Percentiles rank a stretch among this genome's conserved stretches.
Conservation (phyloP, 1,140 invertebrate species). For the Hydropsyche tenuis region DNA sequence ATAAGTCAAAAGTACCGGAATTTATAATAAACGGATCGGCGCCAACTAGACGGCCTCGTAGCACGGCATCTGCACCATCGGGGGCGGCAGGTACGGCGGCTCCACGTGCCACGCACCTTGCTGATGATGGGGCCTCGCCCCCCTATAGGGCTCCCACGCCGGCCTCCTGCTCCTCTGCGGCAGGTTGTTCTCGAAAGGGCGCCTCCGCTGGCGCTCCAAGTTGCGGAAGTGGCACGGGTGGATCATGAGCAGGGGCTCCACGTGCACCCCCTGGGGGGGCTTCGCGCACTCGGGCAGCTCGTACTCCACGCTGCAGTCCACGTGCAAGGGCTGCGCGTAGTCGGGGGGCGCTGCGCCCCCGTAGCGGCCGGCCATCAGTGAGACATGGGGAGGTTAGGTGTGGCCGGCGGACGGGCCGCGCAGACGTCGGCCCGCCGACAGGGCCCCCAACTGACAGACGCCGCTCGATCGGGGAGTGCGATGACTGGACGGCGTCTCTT, state of each 20-base stretch:
- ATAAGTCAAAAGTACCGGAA: too few species aligned
- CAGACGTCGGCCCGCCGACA: not conserved
- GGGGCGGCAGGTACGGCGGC: conserved; percentile 37
- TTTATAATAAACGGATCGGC: not conserved
- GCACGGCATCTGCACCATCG: conserved; percentile 39
- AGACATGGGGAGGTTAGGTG: not conserved
- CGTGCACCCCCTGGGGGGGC: conserved; percentile 70
- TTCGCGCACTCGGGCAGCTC: conserved; percentile 76
- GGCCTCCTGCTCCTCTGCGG: conserved; percentile 52
- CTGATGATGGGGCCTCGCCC: not conserved
- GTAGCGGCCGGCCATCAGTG: conserved; percentile 22
- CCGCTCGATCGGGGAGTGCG: not conserved
- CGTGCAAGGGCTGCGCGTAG: conserved; percentile 73
- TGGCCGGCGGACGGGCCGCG: not conserved
- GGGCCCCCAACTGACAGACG: not conserved
- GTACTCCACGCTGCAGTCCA: conserved; percentile 80
- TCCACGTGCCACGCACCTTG: conserved; percentile 11
- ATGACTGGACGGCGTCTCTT: not conserved
- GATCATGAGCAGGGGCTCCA: conserved; percentile 76
- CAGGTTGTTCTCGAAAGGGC: conserved; percentile 74
- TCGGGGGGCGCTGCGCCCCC: conserved; percentile 57
- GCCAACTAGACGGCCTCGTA: conserved; percentile 46
- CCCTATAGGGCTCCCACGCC: conserved; percentile 35
- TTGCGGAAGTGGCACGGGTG: conserved; percentile 77
- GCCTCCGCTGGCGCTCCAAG: conserved; percentile 70